Conservation (phyloP, 2,797 vertebrate species). For the Cossypha niveicapilla region DNA sequence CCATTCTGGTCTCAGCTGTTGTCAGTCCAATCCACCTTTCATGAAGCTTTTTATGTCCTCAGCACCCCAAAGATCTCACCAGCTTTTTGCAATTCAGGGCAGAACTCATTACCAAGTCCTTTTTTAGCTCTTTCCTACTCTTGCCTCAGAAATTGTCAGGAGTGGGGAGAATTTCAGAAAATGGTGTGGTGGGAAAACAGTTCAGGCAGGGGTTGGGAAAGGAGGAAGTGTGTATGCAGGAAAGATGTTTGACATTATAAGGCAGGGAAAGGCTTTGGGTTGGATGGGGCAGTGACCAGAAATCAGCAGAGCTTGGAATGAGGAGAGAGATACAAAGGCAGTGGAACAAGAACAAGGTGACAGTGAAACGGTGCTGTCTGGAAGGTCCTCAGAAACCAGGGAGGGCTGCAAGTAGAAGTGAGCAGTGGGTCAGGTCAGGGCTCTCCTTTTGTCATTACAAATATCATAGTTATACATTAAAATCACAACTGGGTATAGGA, state of each 20-base stretch:
- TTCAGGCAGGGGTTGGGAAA: not conserved
- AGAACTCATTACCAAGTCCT: not conserved
- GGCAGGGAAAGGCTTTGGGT: not conserved
- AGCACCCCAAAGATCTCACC: not conserved
- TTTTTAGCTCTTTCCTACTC: not conserved
- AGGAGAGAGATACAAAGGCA: not conserved
- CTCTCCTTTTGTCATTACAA: conserved; percentile 36
- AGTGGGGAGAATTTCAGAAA: not conserved
- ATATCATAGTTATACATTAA: conserved; percentile 62
- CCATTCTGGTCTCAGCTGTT: not conserved
- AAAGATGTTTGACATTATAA: not conserved
- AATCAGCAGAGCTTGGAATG: not conserved
- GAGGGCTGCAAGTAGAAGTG: not conserved
- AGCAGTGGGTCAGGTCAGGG: not conserved
- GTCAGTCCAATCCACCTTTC: not conserved
- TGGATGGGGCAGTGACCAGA: not conserved
- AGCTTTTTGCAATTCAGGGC: not conserved
- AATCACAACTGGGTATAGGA: conserved; percentile 76
- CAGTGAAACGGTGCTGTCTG: not conserved
- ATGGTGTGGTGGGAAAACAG: not conserved
- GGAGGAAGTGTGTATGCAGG: not conserved
- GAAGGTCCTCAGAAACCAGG: not conserved
- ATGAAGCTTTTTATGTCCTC: not conserved
- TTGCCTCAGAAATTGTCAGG: not conserved
- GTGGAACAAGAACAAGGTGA: not conserved